A percentile compares a stretch with the other conserved stretches of the same genome.
phyloP scores from a whole-genome alignment of 1,140 invertebrate species.

The Polyergus mexicanus region DNA sequence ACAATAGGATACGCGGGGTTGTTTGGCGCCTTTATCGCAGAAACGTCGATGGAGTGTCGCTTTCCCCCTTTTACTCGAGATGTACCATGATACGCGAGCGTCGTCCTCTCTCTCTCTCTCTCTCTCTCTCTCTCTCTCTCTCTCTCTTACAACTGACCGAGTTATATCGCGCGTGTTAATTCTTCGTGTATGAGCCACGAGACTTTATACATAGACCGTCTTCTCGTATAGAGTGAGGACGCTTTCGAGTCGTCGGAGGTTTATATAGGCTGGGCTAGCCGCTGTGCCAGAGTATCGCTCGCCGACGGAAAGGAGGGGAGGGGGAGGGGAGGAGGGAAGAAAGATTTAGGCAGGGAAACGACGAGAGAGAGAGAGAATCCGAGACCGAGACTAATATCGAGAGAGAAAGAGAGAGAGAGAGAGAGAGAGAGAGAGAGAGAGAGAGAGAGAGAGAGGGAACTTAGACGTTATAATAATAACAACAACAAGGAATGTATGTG shows the following conservation, averaged over 20 bases:
- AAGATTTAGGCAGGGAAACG: conserved; percentile 29
- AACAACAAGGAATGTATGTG: neutral
- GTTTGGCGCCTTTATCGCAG: no score
- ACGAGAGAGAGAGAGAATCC: neutral
- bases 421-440: conserved; percentile 19
- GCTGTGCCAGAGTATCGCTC: conserved; percentile 65
- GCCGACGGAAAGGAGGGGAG: neutral
- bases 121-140: neutral
- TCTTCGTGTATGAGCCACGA: conserved; percentile 11
- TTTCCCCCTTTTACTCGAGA: neutral
- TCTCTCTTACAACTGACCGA: neutral
- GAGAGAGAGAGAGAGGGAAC: conserved; percentile 28
- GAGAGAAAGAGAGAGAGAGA: conserved; percentile 6
- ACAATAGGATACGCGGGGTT: neutral
- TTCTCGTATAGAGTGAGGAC: conserved; percentile 83
- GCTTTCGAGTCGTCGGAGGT: conserved; percentile 80
- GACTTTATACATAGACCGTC: conserved; percentile 81
- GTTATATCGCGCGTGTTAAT: conserved; percentile 22
- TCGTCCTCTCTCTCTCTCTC: neutral
- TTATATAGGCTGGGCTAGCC: conserved; percentile 84
- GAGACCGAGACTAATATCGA: neutral
- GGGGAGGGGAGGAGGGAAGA: conserved; percentile 42
- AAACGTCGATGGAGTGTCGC: neutral
- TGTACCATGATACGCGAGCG: neutral
- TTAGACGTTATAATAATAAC: conserved; percentile 29